phyloP scores from a whole-genome alignment of 2,797 vertebrate species.

The Eptatretus atami region DNA sequence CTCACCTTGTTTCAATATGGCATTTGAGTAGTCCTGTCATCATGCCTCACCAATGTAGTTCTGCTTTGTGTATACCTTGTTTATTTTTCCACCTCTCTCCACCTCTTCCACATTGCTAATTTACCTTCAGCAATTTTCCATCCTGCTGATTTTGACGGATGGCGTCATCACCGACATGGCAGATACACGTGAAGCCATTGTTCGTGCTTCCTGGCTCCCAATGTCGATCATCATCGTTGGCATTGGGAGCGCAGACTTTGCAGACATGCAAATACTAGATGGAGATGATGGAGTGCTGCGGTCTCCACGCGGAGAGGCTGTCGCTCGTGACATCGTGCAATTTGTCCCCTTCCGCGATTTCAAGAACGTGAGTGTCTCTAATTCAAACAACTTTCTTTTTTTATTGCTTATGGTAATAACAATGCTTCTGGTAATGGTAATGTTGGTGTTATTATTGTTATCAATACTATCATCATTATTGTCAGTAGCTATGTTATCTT shows the following conservation, averaged over 20 bases:
- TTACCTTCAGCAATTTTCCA: constrained; percentile 58
- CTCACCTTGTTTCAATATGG: no score
- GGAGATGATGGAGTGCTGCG: constrained; percentile 81
- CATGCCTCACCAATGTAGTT: background rate
- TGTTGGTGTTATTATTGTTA: no score
- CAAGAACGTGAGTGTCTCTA: constrained; percentile 42
- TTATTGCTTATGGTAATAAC: no score
- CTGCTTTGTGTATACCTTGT: background rate
- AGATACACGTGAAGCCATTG: constrained; percentile 83
- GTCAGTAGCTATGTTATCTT: no score
- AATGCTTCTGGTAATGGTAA: no score
- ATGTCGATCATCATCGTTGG: constrained; percentile 98
- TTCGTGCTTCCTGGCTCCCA: constrained; percentile 79
- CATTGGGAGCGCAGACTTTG: constrained; percentile 79
- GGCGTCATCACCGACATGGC: constrained; percentile 98
- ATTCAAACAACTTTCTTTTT: no score
- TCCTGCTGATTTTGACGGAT: constrained; percentile 80
- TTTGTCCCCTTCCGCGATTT: constrained; percentile 97
- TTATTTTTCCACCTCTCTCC: background rate
- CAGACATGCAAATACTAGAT: constrained; percentile 95
- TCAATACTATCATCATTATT: no score
- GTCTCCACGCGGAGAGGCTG: constrained; percentile 80
- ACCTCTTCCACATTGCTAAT: fast-evolving
- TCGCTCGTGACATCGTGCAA: constrained; percentile 83
- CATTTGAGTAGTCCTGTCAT: background rate